Base-by-base conservation (phyloP, 2,113 vertebrate species). In the Equus przewalskii region DNA sequence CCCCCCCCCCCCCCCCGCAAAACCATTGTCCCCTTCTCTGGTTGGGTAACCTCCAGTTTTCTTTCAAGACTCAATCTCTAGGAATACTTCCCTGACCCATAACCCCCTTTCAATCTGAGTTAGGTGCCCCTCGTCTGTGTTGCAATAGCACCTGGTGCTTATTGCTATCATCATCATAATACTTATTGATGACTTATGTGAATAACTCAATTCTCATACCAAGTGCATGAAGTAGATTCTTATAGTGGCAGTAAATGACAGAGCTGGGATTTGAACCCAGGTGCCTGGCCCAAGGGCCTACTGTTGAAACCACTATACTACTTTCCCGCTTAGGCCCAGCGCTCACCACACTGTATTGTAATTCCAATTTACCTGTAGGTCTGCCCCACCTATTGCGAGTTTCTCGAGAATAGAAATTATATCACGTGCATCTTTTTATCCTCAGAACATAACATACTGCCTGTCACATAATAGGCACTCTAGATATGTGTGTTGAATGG, bases 201-300 rank as follows among this genome's bases (percentile, higher is more conserved):
- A 70, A 41, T 88, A 94, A 94, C 36, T 97, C 51, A 78, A 67
- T 89, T 89, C n/a, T 80, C n/a, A 73, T 36, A 70, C 28, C 28
- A 80, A 16, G n/a, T 73, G 10, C 33, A 54, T 65, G 36, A 93
- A 67, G n/a, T 82, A 82, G 19, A 72, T 30, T 79, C 56, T 72
- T 33, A 51, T 7, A 56, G 19, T 88, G 51, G 58, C 60, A 88
- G 19, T 79, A 89, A 93, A 46, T 67, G 51, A 73, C 64, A 81
- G 41, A 70, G 49, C 33, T 80, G 62, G 30, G 30, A 87, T 72
- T 30, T 78, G 76, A 93, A 76, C 11, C 8, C 72, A 73, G 22
- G 30, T 79, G 19, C 44, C 65, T 56, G 84, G 49, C 60, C 46
- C 46, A 82, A 78, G 30, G 36, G 65, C 11, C 67, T 70, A 58